Evolutionary conservation across 2,888 invertebrate genomes (phyloP), one percentile per base, ranked within the genome.

Genomic region (Ecliptopera silaceata): DNA sequence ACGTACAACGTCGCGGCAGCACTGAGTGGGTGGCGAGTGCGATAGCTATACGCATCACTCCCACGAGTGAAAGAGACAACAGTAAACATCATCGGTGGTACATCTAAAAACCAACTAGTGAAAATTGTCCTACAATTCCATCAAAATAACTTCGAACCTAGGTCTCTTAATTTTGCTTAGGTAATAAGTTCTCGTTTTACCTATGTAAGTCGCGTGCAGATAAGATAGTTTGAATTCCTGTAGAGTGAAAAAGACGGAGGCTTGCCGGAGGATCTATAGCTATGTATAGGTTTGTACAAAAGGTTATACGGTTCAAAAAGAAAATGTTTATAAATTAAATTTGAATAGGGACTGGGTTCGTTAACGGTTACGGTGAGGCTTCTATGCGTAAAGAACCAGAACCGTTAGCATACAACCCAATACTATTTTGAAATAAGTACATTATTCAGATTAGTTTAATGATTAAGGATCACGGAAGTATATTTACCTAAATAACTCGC

Each of bases 201-300:
- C 88, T 90, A 88, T 80, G 78, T 72, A 67, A 69, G 73, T 79
- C 75, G 82, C 80, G 81, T 84, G 80, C 86, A 83, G 84, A 86
- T 89, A 88, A 87, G 84, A 85, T 80, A 84, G 87, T 88, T 88
- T 81, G 81, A 86, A 91, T 90, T 86, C 89, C 86, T 81, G 78
- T 71, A 71, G 89, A 86, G 87, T 80, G 88, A 90, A 84, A 86
- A 89, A 87, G 87, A 88, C 78, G 68, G 80, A 86, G 80, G 83
- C 77, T 84, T 70, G 71, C 71, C 68, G 74, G 69, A 80, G 79
- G 80, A 75, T 84, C 72, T 77, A 75, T 71, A 74, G 66, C n/a
- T n/a, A 65, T 69, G 47, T 32, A 29, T 48, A 29, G 17, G 18
- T 52, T 56, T 54, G 47, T 56, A 49, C 55, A 46, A 58, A 77